Base-by-base conservation (phyloP, 2,113 vertebrate species). In the Eolophus roseicapilla region DNA sequence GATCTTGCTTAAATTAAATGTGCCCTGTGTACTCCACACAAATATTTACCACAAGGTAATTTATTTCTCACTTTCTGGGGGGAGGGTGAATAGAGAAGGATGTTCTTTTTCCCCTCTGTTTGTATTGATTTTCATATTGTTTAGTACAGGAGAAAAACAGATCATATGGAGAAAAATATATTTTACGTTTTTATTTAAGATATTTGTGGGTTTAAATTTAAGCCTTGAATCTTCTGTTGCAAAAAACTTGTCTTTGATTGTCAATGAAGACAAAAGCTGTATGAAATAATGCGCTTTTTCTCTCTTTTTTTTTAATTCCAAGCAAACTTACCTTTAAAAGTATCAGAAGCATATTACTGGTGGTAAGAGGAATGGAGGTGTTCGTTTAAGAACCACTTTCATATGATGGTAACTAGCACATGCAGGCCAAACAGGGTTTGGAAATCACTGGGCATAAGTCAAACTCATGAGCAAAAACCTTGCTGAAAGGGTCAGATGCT, bases 31-130 rank as follows among this genome's bases (percentile, higher is more conserved):
- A 31, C 8, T 46, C 9, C 46, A 64, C 19, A 27, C 9, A 81
- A 68, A 43, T 31, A 68, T 85, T 83, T 24, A 59, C 17, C 10
- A 50, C 35, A 55, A 71, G 25, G 37, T 74, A 46, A 33, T 23
- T 33, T 19, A 57, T 31, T 33, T 12, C 11, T n/a, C 6, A 17
- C 6, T 15, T 75, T 67, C 80, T 47, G 0, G 0, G 3, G 4
- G 18, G 6, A 75, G 19, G 2, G 3, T 39, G 33, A 24, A 43
- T 27, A 35, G n/a, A 88, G 39, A 24, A 79, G 31, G 12, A 29
- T 62, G 41, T 46, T 76, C 16, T 43, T 77, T 90, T 91, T 73
- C 13, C 24, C 7, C 7, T 92, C 11, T 46, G 4, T 46, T 82
- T 68, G 31, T 49, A 4, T 44, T 50, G 21, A 29, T 74, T 77